Evolutionary conservation across 2,113 vertebrate genomes (phyloP).

Genomic region (Platichthys flesus): DNA sequence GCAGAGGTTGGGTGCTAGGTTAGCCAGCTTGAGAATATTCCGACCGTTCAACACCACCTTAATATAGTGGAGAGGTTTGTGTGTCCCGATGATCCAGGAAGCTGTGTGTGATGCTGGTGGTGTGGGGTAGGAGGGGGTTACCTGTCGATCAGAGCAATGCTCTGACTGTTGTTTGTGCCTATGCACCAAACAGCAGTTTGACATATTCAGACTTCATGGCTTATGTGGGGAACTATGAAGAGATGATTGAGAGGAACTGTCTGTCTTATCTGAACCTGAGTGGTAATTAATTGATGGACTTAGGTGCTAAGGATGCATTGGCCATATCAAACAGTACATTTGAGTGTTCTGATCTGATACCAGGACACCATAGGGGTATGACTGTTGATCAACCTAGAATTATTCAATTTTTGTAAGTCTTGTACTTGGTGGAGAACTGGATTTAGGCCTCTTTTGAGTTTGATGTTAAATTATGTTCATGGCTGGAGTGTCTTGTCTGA

Average conservation of each 20-base stretch:
- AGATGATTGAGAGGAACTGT: neutral
- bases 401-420: neutral
- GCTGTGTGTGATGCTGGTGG: neutral
- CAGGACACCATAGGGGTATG: no score
- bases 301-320: neutral
- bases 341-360: neutral
- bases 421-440: neutral
- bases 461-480: no score
- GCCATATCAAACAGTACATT: neutral
- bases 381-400: neutral
- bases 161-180: neutral
- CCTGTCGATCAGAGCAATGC: neutral
- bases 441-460: neutral
- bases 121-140: neutral
- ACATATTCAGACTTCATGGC: neutral
- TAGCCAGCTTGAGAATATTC: slow-evolving; percentile 42
- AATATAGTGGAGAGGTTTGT: neutral
- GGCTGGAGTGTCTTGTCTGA: no score
- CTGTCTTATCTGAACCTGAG: neutral
- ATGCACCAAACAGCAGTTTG: neutral
- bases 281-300: neutral
- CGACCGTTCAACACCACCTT: neutral
- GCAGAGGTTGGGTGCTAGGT: slow-evolving; percentile 24
- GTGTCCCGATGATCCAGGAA: neutral
- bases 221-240: neutral